These are phyloP conservation scores for Scaptomyza hsui DNA, from an alignment of 1,140 invertebrate genomes.

Conservation along the genomic window DNA sequence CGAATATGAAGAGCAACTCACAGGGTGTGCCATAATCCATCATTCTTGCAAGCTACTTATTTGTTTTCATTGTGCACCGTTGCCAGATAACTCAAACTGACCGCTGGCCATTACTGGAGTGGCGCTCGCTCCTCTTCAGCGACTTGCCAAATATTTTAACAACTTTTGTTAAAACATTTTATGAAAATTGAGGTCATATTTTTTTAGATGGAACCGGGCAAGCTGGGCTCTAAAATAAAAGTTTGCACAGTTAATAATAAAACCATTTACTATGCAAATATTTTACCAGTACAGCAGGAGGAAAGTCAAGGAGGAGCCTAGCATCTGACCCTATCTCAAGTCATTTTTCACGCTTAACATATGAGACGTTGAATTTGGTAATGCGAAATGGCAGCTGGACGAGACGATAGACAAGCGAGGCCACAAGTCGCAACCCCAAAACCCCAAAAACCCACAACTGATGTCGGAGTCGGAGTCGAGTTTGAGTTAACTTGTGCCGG, in stretches of 20 bases:
- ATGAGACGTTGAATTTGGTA: constrained; percentile 63
- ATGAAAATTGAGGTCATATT: constrained; percentile 59
- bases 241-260: constrained; percentile 79
- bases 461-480: constrained; percentile 27
- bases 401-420: constrained; percentile 35
- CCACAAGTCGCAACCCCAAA: background rate
- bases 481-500: too few relatives aligned
- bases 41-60: background rate
- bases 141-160: constrained; percentile 74
- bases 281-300: constrained; percentile 47
- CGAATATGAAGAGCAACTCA: constrained; percentile 9
- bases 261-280: constrained; percentile 82
- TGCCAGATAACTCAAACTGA: constrained; percentile 25
- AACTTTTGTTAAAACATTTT: constrained; percentile 72
- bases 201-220: constrained; percentile 10
- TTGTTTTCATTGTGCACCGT: constrained; percentile 39
- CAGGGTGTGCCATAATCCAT: constrained; percentile 9
- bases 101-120: constrained; percentile 24
- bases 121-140: constrained; percentile 20
- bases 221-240: constrained; percentile 44
- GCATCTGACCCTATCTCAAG: constrained; percentile 42
- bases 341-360: constrained; percentile 75
- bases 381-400: constrained; percentile 47
- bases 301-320: background rate
- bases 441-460: background rate